Conservation (phyloP, 2,888 invertebrate genomes). For the Sminthurides aquaticus region DNA sequence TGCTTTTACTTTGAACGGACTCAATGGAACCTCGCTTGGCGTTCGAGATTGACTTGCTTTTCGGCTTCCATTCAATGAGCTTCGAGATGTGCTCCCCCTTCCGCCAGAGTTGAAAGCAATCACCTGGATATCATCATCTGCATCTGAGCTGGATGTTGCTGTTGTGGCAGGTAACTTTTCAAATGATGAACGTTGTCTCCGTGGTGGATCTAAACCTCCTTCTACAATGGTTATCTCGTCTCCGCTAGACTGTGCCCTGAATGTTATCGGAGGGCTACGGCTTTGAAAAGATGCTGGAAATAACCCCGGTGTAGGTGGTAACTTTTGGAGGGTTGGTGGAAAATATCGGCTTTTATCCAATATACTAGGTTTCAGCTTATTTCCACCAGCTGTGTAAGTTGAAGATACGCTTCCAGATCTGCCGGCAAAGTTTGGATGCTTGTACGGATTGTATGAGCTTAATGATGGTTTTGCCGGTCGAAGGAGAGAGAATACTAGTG, state of each 20-base stretch:
- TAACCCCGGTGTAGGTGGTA: conserved; percentile 18
- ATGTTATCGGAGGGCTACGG: not conserved
- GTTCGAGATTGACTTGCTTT: not conserved
- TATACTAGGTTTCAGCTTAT: too few species aligned
- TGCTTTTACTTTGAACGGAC: too few species aligned
- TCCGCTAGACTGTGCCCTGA: too few species aligned
- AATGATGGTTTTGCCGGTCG: conserved; percentile 17
- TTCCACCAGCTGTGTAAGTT: too few species aligned
- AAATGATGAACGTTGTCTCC: not conserved
- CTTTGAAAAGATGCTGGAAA: conserved; percentile 5
- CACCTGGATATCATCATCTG: not conserved
- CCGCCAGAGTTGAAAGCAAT: not conserved
- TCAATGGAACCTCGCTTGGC: too few species aligned
- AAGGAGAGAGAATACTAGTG: conserved; percentile 33
- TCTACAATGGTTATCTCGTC: too few species aligned
- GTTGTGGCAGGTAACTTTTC: not conserved
- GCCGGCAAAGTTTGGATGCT: not conserved
- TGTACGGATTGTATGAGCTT: conserved; percentile 9
- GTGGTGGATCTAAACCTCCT: too few species aligned
- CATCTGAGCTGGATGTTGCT: not conserved
- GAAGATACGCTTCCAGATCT: not conserved
- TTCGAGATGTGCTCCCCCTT: not conserved
- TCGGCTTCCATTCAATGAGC: not conserved
- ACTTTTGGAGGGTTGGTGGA: conserved; percentile 10
- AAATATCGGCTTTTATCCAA: not conserved